These are phyloP conservation scores for Aptenodytes patagonicus DNA, from an alignment of 2,113 vertebrate species.

Conservation along the genomic window DNA sequence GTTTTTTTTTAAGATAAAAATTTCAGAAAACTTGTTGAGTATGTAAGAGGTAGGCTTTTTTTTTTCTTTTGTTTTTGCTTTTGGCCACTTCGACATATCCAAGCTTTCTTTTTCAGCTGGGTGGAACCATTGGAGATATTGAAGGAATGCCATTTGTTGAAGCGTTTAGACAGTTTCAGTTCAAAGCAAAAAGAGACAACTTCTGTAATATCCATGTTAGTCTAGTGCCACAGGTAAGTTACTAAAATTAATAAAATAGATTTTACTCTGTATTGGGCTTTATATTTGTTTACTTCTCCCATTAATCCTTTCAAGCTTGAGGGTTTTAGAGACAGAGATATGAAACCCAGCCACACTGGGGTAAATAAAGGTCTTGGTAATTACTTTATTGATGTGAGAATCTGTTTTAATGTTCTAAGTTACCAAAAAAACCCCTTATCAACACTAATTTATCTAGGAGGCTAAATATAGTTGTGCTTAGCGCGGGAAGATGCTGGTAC, in stretches of 20 bases:
- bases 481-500: background rate
- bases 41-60: background rate
- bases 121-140: constrained; percentile 82
- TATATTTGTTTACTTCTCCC: background rate
- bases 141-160: constrained; percentile 84
- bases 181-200: constrained; percentile 79
- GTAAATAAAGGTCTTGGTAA: background rate
- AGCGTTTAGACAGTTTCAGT: constrained; percentile 83
- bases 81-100: background rate
- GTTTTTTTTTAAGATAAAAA: background rate
- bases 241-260: background rate
- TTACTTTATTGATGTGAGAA: background rate
- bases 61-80: background rate
- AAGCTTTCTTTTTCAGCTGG: constrained; percentile 68
- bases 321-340: background rate
- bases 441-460: background rate
- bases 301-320: background rate
- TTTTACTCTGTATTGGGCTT: background rate
- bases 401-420: background rate
- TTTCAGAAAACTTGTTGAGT: background rate
- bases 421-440: background rate
- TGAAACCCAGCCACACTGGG: background rate
- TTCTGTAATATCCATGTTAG: constrained; percentile 84
- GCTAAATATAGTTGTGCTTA: background rate
- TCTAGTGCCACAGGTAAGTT: constrained; percentile 78